Evolutionary conservation across 2,113 vertebrate genomes (phyloP), one percentile per base, ranked within the genome.

Genomic region (Vulpes ferrilata): DNA sequence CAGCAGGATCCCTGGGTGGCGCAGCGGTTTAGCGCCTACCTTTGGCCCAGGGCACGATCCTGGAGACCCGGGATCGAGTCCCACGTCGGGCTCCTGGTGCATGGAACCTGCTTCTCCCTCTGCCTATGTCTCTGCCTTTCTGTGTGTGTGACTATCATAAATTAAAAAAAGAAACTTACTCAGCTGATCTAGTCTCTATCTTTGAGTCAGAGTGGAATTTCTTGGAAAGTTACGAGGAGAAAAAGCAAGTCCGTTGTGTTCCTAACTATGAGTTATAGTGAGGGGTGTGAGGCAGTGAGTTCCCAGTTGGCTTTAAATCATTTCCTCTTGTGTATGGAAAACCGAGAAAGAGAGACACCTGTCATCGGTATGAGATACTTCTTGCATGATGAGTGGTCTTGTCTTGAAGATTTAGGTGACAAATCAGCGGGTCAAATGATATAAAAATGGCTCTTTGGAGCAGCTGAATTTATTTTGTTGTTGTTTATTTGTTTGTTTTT

Each of bases 301-400:
- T 38, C 20, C 12, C 62, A 57, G 0, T 0, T 2, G 2, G 5
- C 67, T 74, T n/a, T 8, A n/a, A 48, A 25, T 64, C 2, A 23
- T 74, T 16, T 95, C 30, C 60, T 60, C 57, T 9, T 71, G 16
- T 25, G 11, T 8, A 20, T 9, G 38, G 62, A 51, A 53, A 69
- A 59, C 55, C 30, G 30, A 62, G 2, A 32, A 35, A 60, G 48
- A 32, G 5, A 11, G 71, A 88, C 32, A 11, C 12, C 43, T 0
- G 15, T 38, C 53, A 65, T 51, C 22, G 22, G 2, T 6, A 6
- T 3, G 30, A 48, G 22, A 27, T 3, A 23, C 10, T 55, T 62
- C 79, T 12, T n/a, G 7, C 16, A 1, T 2, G 17, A 17, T 25
- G 48, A 7, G 10, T 11, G 19, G 6, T 55, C 23, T 62, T 96